Percentiles rank a stretch among this genome's conserved stretches.
phyloP scores from a whole-genome alignment of 2,113 vertebrate genomes.

The Anguilla rostrata region DNA sequence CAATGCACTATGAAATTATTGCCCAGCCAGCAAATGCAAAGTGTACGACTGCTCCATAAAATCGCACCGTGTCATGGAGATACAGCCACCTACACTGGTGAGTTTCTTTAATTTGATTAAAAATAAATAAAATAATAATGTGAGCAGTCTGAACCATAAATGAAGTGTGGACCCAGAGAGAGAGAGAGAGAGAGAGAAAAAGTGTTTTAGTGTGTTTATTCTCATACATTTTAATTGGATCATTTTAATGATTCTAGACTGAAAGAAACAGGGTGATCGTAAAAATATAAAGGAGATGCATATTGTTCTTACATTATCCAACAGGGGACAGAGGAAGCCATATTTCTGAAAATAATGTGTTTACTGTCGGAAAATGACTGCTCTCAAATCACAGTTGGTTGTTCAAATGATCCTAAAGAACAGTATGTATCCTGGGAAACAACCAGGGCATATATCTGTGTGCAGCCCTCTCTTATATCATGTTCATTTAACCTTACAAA shows the following conservation, averaged over 20 bases:
- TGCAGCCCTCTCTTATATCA: too few species aligned
- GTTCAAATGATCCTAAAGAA: not conserved
- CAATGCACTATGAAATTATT: not conserved
- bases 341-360: not conserved
- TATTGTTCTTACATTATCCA: not conserved
- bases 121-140: not conserved
- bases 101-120: not conserved
- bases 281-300: not conserved
- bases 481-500: too few species aligned
- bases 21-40: not conserved
- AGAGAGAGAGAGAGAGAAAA: too few species aligned
- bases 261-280: too few species aligned
- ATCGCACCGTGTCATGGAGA: not conserved
- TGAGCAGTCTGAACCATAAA: not conserved
- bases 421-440: not conserved
- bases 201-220: not conserved
- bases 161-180: too few species aligned
- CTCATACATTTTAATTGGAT: not conserved
- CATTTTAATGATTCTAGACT: too few species aligned
- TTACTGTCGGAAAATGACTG: not conserved
- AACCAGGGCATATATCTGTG: too few species aligned
- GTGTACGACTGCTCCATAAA: not conserved
- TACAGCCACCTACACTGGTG: not conserved
- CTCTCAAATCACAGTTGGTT: not conserved
- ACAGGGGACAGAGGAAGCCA: not conserved